Evolutionary conservation across 2,797 vertebrate species (phyloP), one percentile per base, ranked within the genome.

Genomic region (Ptychadena robeensis): DNA sequence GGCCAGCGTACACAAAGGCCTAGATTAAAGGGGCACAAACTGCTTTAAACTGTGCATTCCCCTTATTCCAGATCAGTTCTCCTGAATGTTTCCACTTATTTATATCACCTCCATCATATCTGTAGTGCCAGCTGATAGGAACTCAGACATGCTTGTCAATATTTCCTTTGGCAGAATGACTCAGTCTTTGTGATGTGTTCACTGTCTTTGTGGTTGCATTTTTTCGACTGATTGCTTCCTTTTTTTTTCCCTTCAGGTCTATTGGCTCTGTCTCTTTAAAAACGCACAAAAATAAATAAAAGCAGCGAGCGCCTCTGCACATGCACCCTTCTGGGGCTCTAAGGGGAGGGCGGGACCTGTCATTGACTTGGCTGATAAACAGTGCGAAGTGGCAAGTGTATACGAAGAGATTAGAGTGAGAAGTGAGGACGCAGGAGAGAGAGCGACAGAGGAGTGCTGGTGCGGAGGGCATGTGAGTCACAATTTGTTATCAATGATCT

Each of bases 321-420:
- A 28, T 32, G 11, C 40, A 11, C 25, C 34, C 44, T 32, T 35
- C 15, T 9, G 28, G 18, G 65, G 15, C 25, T 84, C 80, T 84
- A 74, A 80, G 75, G 12, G 2, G 76, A 75, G 77, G 82, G 76
- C 38, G 63, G 82, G 35, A 31, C 77, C 40, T 67, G 65, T 38
- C 53, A 34, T 48, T 69, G 70, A 30, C 67, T 27, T 37, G 70
- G 65, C 77, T 80, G 82, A 84, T 84, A 75, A 82, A 84, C 76
- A 66, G 70, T 63, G 48, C 67, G 28, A 80, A 84, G 76, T 80
- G 82, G 76, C 74, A 14, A 74, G 32, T 84, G 82, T 67, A 57
- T 22, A 32, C 28, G n/a, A 38, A 64, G 70, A 74, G 77, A 80
- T 84, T 80, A 82, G 73, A 61, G 53, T 35, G 27, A 34, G 2